Evolutionary conservation across 1,140 invertebrate species (phyloP).

Genomic region (Sogatella furcifera): DNA sequence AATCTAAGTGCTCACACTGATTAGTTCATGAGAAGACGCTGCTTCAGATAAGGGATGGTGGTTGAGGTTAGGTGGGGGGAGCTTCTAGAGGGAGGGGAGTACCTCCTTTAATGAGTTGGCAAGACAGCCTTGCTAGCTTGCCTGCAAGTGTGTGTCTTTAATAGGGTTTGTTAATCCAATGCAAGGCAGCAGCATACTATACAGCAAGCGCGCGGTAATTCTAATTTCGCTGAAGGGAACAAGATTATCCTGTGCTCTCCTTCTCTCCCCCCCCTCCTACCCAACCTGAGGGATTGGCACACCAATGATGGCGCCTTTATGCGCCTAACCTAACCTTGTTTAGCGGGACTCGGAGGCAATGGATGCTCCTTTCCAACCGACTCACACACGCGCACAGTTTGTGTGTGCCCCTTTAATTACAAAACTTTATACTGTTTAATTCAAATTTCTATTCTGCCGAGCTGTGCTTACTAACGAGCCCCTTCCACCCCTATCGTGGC

Average conservation of each 20-base stretch:
- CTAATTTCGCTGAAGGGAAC: slow-evolving; percentile 10
- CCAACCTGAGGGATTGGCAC: not conserved
- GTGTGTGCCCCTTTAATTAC: not conserved
- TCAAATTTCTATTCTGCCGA: not conserved
- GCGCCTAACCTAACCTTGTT: not conserved
- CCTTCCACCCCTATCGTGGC: no score
- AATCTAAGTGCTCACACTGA: not conserved
- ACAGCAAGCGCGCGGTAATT: slow-evolving; percentile 9
- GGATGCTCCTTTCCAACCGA: slow-evolving; percentile 1
- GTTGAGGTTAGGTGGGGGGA: slow-evolving; percentile 5
- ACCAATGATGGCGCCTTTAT: not conserved
- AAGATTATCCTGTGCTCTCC: not conserved
- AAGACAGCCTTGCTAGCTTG: not conserved
- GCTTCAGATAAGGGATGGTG: slow-evolving; percentile 2
- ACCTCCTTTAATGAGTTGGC: slow-evolving; percentile 20
- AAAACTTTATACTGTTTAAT: slow-evolving; percentile 4
- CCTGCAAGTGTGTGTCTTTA: slow-evolving; percentile 16
- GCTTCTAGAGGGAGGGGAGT: not conserved
- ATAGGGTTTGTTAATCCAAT: slow-evolving; percentile 21
- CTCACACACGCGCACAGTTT: not conserved
- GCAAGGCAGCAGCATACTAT: not conserved
- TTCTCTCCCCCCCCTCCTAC: not conserved
- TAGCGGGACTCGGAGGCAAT: not conserved
- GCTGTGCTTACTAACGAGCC: not conserved
- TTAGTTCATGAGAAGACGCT: not conserved